Base-by-base conservation (phyloP, 1,140 invertebrate genomes). In the Cylas formicarius region DNA sequence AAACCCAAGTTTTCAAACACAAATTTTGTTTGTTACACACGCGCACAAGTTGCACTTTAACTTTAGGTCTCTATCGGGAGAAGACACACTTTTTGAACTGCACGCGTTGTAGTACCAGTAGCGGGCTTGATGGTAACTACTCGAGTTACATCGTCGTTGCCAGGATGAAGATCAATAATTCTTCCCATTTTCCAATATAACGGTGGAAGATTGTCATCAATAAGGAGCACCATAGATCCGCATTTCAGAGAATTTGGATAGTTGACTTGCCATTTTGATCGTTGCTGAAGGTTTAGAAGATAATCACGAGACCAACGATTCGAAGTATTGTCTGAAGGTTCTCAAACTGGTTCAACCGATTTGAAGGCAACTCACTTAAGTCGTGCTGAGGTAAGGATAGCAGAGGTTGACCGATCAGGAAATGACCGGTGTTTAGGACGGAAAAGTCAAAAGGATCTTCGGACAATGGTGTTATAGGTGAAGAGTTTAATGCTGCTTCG, bases 401-500 rank as follows among this genome's bases (percentile, higher is more conserved):
- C 8, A 47, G 16, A 11, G 29, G 31, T 9, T 50, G 33, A 9
- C 53, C 56, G 9, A 62, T 37, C 8, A 26, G 44, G 11, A 43
- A 49, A 51, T 51, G 56, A 37, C 19, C 46, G 38, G 47, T 44
- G 5, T 50, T 53, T 5, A 55, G 42, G 2, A 28, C 32, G 4
- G 13, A 11, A 3, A 50, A 29, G 31, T 62, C 60, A 13, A 11
- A 4, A 4, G 52, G 54, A 44, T 55, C 51, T 22, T 34, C 23
- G 2, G 45, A 48, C 20, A 61, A n/a, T 0, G 37, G 49, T 37
- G 29, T 48, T 9, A 52, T 35, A 4, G 51, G 63, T 36, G 43
- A 29, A 11, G 55, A 61, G 48, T 61, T 63, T 2, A 62, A 24
- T 27, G 58, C 38, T 14, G 57, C 53, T 43, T 62, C 54, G 11